phyloP scores from a whole-genome alignment of 2,888 invertebrate species.

The Saturnia pavonia region DNA sequence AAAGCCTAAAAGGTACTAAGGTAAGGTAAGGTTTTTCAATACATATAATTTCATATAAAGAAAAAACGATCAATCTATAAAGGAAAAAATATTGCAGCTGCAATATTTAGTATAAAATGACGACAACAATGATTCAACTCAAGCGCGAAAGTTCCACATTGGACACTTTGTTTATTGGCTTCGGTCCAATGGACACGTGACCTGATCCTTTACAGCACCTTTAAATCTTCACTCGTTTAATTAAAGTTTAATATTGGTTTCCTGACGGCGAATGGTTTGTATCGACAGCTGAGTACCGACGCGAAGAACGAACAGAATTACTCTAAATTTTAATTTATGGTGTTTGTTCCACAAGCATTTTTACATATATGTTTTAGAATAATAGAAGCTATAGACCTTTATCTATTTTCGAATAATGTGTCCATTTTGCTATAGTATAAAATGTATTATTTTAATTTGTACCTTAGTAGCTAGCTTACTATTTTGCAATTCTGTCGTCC shows the following conservation, averaged over 20 bases:
- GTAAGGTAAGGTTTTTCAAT: too few relatives aligned
- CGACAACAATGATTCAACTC: slow-evolving; percentile 36
- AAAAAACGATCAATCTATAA: too few relatives aligned
- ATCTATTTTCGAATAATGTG: background rate
- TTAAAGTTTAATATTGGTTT: slow-evolving; percentile 2
- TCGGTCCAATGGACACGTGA: slow-evolving; percentile 35
- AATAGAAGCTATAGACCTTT: background rate
- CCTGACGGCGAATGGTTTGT: slow-evolving; percentile 1
- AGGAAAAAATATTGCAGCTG: background rate
- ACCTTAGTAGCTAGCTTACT: too few relatives aligned
- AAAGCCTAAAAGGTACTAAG: too few relatives aligned
- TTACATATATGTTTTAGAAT: background rate
- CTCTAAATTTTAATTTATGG: background rate
- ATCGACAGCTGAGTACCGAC: background rate
- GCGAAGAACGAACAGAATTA: background rate
- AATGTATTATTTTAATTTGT: background rate
- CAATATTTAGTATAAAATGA: slow-evolving; percentile 31
- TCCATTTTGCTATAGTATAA: background rate
- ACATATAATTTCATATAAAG: background rate
- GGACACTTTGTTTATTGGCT: slow-evolving; percentile 39
- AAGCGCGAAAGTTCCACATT: slow-evolving; percentile 42
- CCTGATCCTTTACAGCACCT: slow-evolving; percentile 26
- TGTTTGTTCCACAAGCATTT: background rate
- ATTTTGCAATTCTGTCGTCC: too few relatives aligned
- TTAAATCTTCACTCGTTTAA: slow-evolving; percentile 13